Evolutionary conservation across 2,888 invertebrate species (phyloP), one percentile per base, ranked within the genome.

Genomic region (Eupithecia vulgata): DNA sequence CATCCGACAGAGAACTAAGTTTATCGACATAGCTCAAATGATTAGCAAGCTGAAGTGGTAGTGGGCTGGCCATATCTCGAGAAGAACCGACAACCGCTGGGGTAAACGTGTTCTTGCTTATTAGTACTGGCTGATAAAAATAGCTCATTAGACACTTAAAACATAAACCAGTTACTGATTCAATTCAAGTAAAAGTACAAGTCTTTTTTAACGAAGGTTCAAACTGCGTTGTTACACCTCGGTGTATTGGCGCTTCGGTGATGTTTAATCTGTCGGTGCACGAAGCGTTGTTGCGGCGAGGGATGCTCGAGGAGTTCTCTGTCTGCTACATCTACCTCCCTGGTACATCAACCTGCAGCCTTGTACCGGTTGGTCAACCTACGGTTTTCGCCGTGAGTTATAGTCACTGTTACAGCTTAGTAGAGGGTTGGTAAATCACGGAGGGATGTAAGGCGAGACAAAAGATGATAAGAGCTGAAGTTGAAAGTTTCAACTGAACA

Each of bases 261-360:
- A 75, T 72, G 75, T 75, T 72, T 72, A 75, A 72, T 75, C 72
- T 75, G 72, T 68, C 66, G 65, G 70, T 72, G 72, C 68, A 68
- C n/a, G 72, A n/a, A 45, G 45, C 45, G 45, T 45, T 45, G 45
- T 45, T 17, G 45, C 45, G 45, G 45, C 45, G 45, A n/a, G 6
- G 42, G 1, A 7, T 1, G 45, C 17, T 45, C n/a, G 17, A 45
- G 45, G 45, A 45, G 45, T 45, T 17, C 17, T 8, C 45, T n/a
- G 7, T 6, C n/a, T n/a, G 45, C 45, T n/a, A 45, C 45, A 5
- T 45, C 45, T 17, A 17, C 45, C n/a, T n/a, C n/a, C n/a, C n/a
- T n/a, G 45, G 17, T n/a, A 45, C 45, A 5, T 45, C 45, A 5
- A 17, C 45, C 45, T 45, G 45, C 45, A 17, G 45, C 45, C 45